Base-by-base conservation (phyloP, 2,888 invertebrate species). In the Willowsia nigromaculata region DNA sequence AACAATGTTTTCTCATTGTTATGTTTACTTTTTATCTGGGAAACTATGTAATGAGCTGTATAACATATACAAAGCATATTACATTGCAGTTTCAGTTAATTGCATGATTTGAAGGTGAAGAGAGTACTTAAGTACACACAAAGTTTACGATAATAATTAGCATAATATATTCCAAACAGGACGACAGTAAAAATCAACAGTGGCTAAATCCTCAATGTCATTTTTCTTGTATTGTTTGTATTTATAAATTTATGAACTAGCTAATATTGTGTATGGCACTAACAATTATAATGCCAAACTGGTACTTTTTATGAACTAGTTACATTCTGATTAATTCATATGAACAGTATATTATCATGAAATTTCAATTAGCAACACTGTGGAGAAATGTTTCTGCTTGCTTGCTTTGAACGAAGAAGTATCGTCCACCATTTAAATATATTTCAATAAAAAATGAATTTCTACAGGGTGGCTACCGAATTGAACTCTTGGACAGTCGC, bases 401-500 rank as follows among this genome's bases (percentile, higher is more conserved):
- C n/a, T n/a, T n/a, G n/a, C n/a, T n/a, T n/a, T n/a, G n/a, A n/a
- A n/a, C n/a, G n/a, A n/a, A n/a, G n/a, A n/a, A n/a, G n/a, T n/a
- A n/a, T n/a, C n/a, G n/a, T n/a, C n/a, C n/a, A n/a, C n/a, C n/a
- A n/a, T n/a, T n/a, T n/a, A n/a, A n/a, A n/a, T n/a, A n/a, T n/a
- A n/a, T 30, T 25, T 50, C 15, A 1, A 53, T 76, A 47, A 47
- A 76, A 25, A 47, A 47, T 47, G 22, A 43, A 47, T 65, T 80
- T 25, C 76, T 22, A 22, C 47, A 91, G 92, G 99, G 99, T 91
- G 98, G 98, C 74, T 98, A 97, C 94, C 96, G 96, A 93, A 94
- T 99, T 87, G 97, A 98, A 94, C 95, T 99, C 86, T 94, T 99
- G 93, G 98, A 98, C 94, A 95, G 96, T 86, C 94, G 97, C 91